A percentile compares a stretch with the other conserved stretches of the same genome.
phyloP scores from a whole-genome alignment of 2,888 invertebrate species.

The Drosophila gaucha region DNA sequence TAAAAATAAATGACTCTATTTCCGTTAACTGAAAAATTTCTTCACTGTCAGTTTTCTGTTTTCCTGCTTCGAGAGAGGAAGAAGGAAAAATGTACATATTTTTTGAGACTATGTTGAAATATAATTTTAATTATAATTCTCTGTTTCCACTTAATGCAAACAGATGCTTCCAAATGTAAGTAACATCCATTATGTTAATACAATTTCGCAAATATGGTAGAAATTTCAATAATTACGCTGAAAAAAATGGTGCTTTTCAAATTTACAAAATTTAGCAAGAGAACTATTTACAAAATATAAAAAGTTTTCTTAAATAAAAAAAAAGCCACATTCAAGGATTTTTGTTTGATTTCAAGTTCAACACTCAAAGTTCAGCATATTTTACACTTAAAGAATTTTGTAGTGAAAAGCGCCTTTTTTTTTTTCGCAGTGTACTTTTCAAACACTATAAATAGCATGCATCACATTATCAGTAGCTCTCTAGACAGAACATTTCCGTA shows the following conservation, averaged over 20 bases:
- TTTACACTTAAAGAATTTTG: background rate
- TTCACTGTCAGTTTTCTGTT: slow-evolving; percentile 18
- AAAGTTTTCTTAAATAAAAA: background rate
- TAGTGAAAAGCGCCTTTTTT: background rate
- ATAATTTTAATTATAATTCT: slow-evolving; percentile 51
- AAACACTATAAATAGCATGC: slow-evolving; percentile 37
- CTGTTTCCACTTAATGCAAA: slow-evolving; percentile 78
- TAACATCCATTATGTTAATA: slow-evolving; percentile 54
- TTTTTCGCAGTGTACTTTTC: slow-evolving; percentile 3
- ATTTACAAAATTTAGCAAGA: background rate
- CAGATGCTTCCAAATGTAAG: slow-evolving; percentile 85
- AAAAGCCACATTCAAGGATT: no score
- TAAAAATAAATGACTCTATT: slow-evolving; percentile 47
- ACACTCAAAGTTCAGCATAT: background rate
- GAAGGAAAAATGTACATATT: background rate
- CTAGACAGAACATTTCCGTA: slow-evolving; percentile 20
- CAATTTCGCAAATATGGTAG: slow-evolving; percentile 4
- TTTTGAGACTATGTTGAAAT: slow-evolving; percentile 14
- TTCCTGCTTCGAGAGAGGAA: slow-evolving; percentile 1
- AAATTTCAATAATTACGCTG: no score
- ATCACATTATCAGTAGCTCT: slow-evolving; percentile 32
- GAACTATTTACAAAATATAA: background rate
- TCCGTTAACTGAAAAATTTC: slow-evolving; percentile 29
- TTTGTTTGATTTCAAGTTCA: background rate
- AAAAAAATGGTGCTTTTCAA: background rate